Evolutionary conservation across 2,888 invertebrate species (phyloP), one percentile per base, ranked within the genome.

Genomic region (Agrenia bidenticulata): DNA sequence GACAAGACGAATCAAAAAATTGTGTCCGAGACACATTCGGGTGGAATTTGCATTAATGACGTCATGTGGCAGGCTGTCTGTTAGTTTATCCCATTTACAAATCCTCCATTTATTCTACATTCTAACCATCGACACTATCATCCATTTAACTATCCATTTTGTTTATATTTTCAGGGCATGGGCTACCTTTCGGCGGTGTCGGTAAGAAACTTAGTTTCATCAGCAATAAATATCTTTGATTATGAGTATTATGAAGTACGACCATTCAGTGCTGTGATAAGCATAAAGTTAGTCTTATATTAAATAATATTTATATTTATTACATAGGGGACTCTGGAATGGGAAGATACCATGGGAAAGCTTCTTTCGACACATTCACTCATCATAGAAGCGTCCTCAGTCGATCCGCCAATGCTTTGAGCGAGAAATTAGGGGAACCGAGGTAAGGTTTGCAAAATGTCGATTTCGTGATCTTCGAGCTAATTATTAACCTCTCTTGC

Each of bases 351-450:
- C 96, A 97, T 81, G 98, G 98, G 63, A 89, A 89, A 80, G 83
- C 85, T 74, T 88, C 90, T 0, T 97, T 92, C 78, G 92, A 97
- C 76, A 92, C 94, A 0, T 99, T 99, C 81, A 88, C 90, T 0
- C 97, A 99, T 81, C 88, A 89, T 78, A 94, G 95, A 80, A 77
- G 82, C 7, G 80, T 81, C 42, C 77, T 84, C 41, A 49, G 61
- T 7, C 32, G 73, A 23, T 62, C 63, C 21, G 53, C 66, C 5
- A 60, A 64, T 26, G 26, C 37, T 13, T 9, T 71, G 4, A 63
- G 65, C 39, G 73, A 73, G 54, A 69, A 71, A 66, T 27, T 73
- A 23, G 71, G 71, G 15, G 57, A 62, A 26, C 41, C 57, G 13
- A 39, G 57, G 57, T 57, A 39, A 11, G 19, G 5, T 15, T 4